These are phyloP conservation scores for Plusia festucae DNA, from an alignment of 2,888 invertebrate species.

Conservation along the genomic window DNA sequence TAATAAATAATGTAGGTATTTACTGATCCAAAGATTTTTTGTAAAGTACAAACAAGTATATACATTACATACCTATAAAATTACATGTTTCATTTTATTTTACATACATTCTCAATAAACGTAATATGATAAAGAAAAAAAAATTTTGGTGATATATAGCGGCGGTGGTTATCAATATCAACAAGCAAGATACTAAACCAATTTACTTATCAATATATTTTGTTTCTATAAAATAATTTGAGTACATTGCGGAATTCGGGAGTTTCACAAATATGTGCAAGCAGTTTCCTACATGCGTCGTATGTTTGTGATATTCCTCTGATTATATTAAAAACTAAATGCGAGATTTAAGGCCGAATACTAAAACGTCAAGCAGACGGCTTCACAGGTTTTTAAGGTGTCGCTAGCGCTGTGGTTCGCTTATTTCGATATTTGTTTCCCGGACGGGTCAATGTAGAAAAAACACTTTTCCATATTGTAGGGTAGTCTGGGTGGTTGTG, in stretches of 20 bases:
- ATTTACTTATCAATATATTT: not conserved
- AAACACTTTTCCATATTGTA: too few species aligned
- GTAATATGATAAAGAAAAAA: not conserved
- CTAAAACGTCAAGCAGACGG: too few species aligned
- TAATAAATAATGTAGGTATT: not conserved
- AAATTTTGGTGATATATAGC: not conserved
- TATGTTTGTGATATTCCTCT: not conserved
- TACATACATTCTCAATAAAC: not conserved
- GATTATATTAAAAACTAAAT: not conserved
- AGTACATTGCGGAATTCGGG: not conserved
- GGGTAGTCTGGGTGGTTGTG: too few species aligned
- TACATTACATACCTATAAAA: too few species aligned
- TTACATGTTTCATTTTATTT: not conserved
- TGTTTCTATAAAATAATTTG: not conserved
- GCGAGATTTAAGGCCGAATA: not conserved
- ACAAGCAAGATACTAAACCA: not conserved
- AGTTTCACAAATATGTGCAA: not conserved
- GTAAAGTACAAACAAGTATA: too few species aligned
- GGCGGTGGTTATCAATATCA: not conserved
- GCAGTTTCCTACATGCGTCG: not conserved
- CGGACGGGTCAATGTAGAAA: too few species aligned
- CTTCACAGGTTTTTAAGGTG: too few species aligned
- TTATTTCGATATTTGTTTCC: too few species aligned
- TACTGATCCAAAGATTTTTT: too few species aligned
- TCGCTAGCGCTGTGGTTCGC: too few species aligned